Base-by-base conservation (phyloP, 2,797 vertebrate genomes). In the Lateolabrax maculatus region DNA sequence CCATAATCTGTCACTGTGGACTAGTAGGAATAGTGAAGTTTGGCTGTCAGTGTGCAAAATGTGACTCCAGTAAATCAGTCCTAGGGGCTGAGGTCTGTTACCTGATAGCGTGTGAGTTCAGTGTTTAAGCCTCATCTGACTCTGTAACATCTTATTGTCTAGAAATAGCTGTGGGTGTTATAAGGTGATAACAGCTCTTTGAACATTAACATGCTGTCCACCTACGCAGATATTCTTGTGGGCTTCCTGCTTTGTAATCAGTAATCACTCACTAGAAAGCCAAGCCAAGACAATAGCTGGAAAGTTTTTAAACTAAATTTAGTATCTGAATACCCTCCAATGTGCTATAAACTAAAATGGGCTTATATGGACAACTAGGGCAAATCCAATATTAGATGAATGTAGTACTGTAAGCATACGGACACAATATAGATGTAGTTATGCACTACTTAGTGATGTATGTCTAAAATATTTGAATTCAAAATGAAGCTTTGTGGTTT, bases 241-340 rank as follows among this genome's bases (percentile, higher is more conserved):
- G 48, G 16, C 34, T 23, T 65, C 46, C 56, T 73, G 18, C 49
- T 71, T 66, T 72, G 36, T 31, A 55, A 48, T 63, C n/a, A 21
- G 2, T n/a, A 67, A 39, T 51, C 12, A 51, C 8, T 34, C 10
- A 23, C 16, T 36, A 66, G 34, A 62, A 78, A 64, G 58, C n/a
- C 6, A 3, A 34, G 11, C n/a, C n/a, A n/a, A n/a, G n/a, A 43
- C 25, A 61, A 53, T 52, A 29, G 6, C 37, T 83, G 44, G n/a
- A 27, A 5, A 31, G 37, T 68, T 58, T 70, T n/a, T 16, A 21
- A 66, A 34, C 31, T 60, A 52, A 58, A 57, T 44, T 0, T 18
- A 66, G 36, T 5, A 41, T 60, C 18, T 65, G n/a, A 39, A 15
- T 43, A 48, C 16, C 29, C 10, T 36, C 34, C 15, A 64, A 23